Evolutionary conservation across 1,140 invertebrate genomes (phyloP), one percentile per base, ranked within the genome.

Genomic region (Odontomachus brunneus): DNA sequence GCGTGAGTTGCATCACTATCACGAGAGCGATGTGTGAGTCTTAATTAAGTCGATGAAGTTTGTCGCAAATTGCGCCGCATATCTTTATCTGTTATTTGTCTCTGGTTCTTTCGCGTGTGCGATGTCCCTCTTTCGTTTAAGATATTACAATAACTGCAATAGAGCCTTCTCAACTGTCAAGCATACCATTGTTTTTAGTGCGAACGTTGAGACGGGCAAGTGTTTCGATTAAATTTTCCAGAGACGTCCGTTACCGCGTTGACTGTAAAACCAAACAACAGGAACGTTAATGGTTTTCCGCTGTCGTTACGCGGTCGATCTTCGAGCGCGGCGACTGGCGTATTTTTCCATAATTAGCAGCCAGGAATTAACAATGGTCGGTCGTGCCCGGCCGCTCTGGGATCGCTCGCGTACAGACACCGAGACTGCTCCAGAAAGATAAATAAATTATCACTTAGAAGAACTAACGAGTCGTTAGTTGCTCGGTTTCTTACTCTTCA

Each of bases 281-380:
- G 83, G 60, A 74, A 83, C 71, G 71, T 67, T 88, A 89, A 90
- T 87, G 88, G 69, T 86, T 90, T 89, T 88, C 69, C 88, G 62
- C 73, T 80, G 83, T 78, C 84, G 86, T 88, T 89, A 82, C 83
- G 87, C 85, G 83, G 76, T 63, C 66, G 76, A 88, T 88, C 75
- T 87, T 66, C 75, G 83, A 80, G 84, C 83, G 74, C 85, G 82
- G 71, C 62, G 80, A 84, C 88, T 87, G 78, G 74, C 80, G 85
- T 90, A 90, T 91, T 90, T 91, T 92, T 92, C 89, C 88, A 88
- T 93, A 93, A 93, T 93, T 91, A 89, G 89, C 82, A 71, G 84
- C 75, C 74, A 84, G 67, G 89, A 90, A 90, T 91, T 91, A 91
- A 87, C 86, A 88, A 88, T 88, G 86, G 82, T 33, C 59, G 82